These are phyloP conservation scores for Rhopilema esculentum DNA, from an alignment of 30 jellyfish, hydroid and myxozoan genomes.

Conservation along the genomic window DNA sequence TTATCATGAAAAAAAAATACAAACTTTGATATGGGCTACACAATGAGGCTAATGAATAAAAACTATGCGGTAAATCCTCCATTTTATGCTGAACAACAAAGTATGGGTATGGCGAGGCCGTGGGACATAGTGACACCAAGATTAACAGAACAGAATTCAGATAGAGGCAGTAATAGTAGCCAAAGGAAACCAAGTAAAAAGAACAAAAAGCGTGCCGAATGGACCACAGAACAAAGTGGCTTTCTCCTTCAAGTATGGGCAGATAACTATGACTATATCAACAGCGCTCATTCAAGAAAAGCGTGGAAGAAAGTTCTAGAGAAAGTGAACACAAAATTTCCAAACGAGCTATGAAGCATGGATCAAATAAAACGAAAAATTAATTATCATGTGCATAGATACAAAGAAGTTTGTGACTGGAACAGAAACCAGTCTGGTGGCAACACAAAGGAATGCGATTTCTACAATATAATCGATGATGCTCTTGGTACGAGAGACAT, in stretches of 20 bases:
- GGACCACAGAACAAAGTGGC: constrained; percentile 34
- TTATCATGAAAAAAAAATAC: too few species aligned
- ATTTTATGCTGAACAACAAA: too few species aligned
- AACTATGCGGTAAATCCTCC: too few species aligned
- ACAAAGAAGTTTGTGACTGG: constrained; percentile 48
- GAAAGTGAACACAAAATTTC: neutral
- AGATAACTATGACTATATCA: constrained; percentile 12
- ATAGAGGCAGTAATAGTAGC: too few species aligned
- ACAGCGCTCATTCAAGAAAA: constrained; percentile 36
- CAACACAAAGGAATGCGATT: constrained; percentile 24
- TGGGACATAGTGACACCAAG: too few species aligned
- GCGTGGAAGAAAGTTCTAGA: constrained; percentile 18
- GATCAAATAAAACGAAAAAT: constrained; percentile 37
- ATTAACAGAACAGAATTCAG: too few species aligned
- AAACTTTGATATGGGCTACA: too few species aligned
- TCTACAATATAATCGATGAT: neutral
- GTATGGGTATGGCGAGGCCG: too few species aligned
- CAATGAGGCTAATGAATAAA: too few species aligned
- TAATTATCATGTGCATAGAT: constrained; percentile 26
- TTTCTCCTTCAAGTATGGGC: constrained; percentile 48
- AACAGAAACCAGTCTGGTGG: constrained; percentile 43
- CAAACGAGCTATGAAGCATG: neutral
- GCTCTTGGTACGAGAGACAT: constrained; percentile 13
- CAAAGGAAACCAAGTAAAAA: too few species aligned
- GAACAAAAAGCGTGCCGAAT: neutral